phyloP scores from a whole-genome alignment of 2,113 vertebrate species.

The Eublepharis macularius region DNA sequence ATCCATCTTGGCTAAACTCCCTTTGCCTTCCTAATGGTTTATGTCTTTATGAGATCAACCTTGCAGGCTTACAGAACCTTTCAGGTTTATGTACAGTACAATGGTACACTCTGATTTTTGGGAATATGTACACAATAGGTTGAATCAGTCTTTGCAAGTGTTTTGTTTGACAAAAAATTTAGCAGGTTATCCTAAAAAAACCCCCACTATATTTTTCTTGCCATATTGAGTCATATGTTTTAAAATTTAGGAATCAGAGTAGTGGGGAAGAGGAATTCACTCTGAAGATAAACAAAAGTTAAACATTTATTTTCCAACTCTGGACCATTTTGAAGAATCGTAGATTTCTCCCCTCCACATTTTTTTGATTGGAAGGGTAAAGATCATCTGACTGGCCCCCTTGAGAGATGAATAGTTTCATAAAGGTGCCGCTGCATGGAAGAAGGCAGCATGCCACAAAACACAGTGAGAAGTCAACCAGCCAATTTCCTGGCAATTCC shows the following conservation, averaged over 20 bases:
- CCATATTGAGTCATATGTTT: background rate
- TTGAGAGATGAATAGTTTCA: background rate
- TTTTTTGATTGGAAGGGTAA: background rate
- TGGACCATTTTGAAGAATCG: background rate
- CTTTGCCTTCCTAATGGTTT: background rate
- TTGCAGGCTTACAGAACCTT: background rate
- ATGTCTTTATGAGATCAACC: background rate
- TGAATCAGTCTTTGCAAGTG: background rate
- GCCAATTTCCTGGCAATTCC: background rate
- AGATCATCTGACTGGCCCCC: background rate
- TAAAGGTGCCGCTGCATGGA: background rate
- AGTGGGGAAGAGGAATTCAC: too few relatives aligned
- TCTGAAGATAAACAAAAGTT: background rate
- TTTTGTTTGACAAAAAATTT: background rate
- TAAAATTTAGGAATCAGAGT: background rate
- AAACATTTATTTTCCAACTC: background rate
- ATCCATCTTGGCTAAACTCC: background rate
- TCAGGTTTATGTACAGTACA: background rate
- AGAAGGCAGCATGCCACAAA: constrained; percentile 1
- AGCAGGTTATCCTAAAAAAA: background rate
- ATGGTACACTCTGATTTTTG: background rate
- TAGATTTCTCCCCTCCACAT: background rate
- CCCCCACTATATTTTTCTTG: background rate
- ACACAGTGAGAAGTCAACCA: background rate
- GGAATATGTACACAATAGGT: background rate